Evolutionary conservation across 2,113 vertebrate species (phyloP), one percentile per base, ranked within the genome.

Genomic region (Ranitomeya imitator): DNA sequence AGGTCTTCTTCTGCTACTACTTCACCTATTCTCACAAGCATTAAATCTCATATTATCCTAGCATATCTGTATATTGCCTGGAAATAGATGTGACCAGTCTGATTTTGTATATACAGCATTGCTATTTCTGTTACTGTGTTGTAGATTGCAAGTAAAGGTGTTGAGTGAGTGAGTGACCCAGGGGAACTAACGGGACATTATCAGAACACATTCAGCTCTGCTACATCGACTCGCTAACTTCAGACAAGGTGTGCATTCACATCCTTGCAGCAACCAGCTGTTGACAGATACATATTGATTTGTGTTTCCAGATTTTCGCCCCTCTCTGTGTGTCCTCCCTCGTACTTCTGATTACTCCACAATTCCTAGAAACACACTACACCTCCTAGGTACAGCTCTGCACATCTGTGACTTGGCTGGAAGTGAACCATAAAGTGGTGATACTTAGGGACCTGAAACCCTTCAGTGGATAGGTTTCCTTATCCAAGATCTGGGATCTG

Each of bases 261-360:
- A 51, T 31, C n/a, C 71, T 76, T 55, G 51, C 10, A n/a, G 10
- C 18, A 52, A 52, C 74, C 21, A 52, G 37, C 18, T 51, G 37
- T 52, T 52, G 37, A 52, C 74, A 77, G 45, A 77, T 52, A 77
- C 37, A 77, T 52, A 77, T 77, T 54, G 51, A 76, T 76, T 76
- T 45, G 37, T 51, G 13, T 76, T 18, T 76, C 73, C 45, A 37
- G 73, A 23, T 55, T 45, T 78, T 10, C 69, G 26, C 26, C 55
- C 18, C 21, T 55, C 6, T 31, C 74, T 77, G 16, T 14, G 19
- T 52, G n/a, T 10, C 21, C 76, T 54, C 23, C 52, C 21, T 55
- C 0, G 51, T 23, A 45, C 45, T 4, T 2, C 13, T 8, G 4
- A 54, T 78, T 55, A 78, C 45, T 54, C 76, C 76, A 78, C 19